Evolutionary conservation across 2,888 invertebrate species (phyloP).

Genomic region (Ornithoptera priamus): DNA sequence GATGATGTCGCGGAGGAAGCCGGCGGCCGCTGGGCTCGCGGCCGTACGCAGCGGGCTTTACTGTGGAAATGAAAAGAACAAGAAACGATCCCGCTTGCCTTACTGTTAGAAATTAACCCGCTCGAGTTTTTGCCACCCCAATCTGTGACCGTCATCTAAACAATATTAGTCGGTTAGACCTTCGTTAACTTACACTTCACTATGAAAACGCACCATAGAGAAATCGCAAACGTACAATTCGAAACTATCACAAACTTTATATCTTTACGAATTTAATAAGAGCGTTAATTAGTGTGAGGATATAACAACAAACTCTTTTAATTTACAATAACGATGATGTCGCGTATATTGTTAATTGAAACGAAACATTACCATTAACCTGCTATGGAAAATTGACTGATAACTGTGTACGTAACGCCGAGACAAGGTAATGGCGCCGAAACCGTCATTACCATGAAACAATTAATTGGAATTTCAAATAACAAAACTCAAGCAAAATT

Average conservation of each 20-base stretch:
- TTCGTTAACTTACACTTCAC: too few species aligned
- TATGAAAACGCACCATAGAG: too few species aligned
- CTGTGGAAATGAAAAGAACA: slow-evolving; percentile 59
- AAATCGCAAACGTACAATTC: too few species aligned
- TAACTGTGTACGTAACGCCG: slow-evolving; percentile 6
- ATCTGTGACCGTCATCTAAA: slow-evolving; percentile 52
- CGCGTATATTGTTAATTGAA: slow-evolving; percentile 1
- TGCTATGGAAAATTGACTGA: slow-evolving; percentile 15
- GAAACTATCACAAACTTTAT: too few species aligned
- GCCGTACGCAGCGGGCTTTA: slow-evolving; percentile 50
- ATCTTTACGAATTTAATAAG: too few species aligned
- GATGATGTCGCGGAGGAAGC: slow-evolving; percentile 39
- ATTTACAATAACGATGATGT: not conserved
- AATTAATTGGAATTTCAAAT: slow-evolving; percentile 15
- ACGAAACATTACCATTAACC: slow-evolving; percentile 6
- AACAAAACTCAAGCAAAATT: slow-evolving; percentile 4
- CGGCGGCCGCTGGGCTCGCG: slow-evolving; percentile 37
- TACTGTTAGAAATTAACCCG: slow-evolving; percentile 46
- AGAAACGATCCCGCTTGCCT: slow-evolving; percentile 49
- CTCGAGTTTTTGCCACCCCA: slow-evolving; percentile 46
- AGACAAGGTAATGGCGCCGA: slow-evolving; percentile 7
- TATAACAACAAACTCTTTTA: too few species aligned
- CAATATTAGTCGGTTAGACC: too few species aligned
- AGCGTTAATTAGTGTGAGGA: too few species aligned
- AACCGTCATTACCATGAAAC: slow-evolving; percentile 16